Conservation (phyloP, 2,888 invertebrate genomes). For the Drosophila subquinaria region DNA sequence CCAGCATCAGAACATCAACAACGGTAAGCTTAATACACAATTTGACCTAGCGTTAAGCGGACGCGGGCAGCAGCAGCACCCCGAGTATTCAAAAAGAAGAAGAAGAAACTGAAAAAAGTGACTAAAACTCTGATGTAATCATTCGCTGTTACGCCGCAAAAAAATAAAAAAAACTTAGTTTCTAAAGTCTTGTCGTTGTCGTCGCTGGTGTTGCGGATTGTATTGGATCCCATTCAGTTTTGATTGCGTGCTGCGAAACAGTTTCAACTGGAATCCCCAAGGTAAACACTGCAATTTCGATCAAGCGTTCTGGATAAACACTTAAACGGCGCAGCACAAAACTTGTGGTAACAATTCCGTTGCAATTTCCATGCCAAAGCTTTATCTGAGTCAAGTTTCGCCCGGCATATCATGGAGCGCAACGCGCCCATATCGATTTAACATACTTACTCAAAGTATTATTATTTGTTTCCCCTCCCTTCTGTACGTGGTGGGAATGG, state of each 20-base stretch:
- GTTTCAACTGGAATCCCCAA: constrained; percentile 28
- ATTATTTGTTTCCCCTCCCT: constrained; percentile 13
- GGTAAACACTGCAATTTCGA: constrained; percentile 34
- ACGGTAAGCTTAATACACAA: constrained; percentile 67
- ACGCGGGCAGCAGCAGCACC: constrained; percentile 19
- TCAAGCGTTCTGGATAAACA: constrained; percentile 23
- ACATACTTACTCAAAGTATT: constrained; percentile 57
- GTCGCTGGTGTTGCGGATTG: constrained; percentile 1
- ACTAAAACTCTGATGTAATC: constrained; percentile 79
- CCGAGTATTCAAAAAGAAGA: constrained; percentile 10
- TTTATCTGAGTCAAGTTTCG: constrained; percentile 3
- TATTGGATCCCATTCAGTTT: constrained; percentile 2
- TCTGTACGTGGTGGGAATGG: constrained; percentile 41
- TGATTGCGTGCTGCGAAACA: constrained; percentile 22
- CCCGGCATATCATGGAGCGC: constrained; percentile 16
- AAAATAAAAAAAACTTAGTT: constrained; percentile 30
- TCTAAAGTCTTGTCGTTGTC: neutral
- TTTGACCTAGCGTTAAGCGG: constrained; percentile 42
- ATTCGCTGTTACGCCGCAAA: constrained; percentile 66
- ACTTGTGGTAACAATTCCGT: neutral
- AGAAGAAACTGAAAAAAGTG: constrained; percentile 45
- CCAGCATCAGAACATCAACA: constrained; percentile 45
- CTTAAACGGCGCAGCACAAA: neutral
- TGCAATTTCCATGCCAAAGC: constrained; percentile 12
- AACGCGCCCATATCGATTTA: constrained; percentile 32